Conservation (phyloP, 2,113 vertebrate species). For the Bothrops jararaca region DNA sequence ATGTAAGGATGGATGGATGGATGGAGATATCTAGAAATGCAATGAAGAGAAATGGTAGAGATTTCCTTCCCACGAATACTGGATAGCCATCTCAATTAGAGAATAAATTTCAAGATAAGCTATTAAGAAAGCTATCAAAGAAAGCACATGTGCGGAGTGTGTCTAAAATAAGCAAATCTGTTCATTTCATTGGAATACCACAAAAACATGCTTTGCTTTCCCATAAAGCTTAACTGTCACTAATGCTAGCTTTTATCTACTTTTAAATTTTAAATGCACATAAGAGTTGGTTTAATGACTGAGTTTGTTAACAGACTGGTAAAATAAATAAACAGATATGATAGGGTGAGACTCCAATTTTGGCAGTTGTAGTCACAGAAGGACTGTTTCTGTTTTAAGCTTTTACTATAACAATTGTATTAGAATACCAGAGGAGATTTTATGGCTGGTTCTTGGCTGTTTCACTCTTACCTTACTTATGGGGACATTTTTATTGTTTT, state of each 20-base stretch:
- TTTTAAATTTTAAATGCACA: neutral
- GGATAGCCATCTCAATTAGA: neutral
- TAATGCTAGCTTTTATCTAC: neutral
- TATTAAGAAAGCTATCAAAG: neutral
- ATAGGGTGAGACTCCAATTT: neutral
- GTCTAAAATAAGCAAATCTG: neutral
- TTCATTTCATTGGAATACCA: neutral
- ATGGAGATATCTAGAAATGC: neutral
- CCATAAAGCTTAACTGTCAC: neutral
- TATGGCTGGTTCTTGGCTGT: neutral
- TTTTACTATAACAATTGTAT: neutral
- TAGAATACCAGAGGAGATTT: neutral
- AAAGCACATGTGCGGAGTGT: neutral
- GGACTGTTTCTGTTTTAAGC: neutral
- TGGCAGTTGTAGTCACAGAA: neutral
- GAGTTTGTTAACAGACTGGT: neutral
- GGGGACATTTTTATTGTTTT: neutral
- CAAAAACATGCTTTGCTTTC: neutral
- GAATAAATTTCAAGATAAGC: neutral
- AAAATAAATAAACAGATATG: neutral
- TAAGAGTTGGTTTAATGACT: neutral
- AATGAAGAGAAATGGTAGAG: neutral
- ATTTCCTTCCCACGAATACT: neutral
- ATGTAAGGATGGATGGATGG: neutral
- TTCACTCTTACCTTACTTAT: neutral